Percentiles rank a stretch among this genome's conserved stretches.
phyloP scores from a whole-genome alignment of 1,140 invertebrate species.

The Bombus cullumanus region DNA sequence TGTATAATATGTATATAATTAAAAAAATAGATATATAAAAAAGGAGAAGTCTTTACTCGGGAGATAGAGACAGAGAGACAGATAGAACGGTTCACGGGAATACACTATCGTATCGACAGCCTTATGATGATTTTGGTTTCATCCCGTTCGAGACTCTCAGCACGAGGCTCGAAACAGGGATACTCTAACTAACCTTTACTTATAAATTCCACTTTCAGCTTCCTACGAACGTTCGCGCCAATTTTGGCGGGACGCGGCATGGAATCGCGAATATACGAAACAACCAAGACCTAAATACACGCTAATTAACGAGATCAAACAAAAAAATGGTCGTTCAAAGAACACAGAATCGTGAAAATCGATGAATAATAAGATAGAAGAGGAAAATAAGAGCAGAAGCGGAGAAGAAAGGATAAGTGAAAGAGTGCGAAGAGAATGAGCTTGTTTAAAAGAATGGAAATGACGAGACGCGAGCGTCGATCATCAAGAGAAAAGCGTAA shows the following conservation, averaged over 20 bases:
- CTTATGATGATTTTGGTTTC: constrained; percentile 65
- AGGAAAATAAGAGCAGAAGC: not conserved
- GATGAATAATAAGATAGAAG: constrained; percentile 19
- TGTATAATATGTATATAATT: not conserved
- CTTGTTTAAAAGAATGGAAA: constrained; percentile 7
- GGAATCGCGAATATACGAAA: constrained; percentile 32
- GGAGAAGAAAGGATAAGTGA: constrained; percentile 17
- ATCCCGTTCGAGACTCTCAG: constrained; percentile 7
- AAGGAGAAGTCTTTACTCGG: constrained; percentile 39
- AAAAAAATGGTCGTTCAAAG: not conserved
- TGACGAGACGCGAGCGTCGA: not conserved
- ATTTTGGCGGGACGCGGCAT: not conserved
- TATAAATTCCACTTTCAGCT: constrained; percentile 16
- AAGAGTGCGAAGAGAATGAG: constrained; percentile 3
- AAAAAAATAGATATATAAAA: constrained; percentile 15
- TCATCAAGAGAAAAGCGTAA: not conserved
- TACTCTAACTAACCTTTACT: constrained; percentile 41
- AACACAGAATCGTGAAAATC: constrained; percentile 31
- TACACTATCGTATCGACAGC: constrained; percentile 58
- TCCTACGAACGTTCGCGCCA: constrained; percentile 5
- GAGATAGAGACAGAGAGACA: constrained; percentile 50
- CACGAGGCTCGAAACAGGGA: constrained; percentile 16
- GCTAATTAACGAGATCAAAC: constrained; percentile 23
- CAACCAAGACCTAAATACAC: constrained; percentile 18
- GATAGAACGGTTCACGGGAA: constrained; percentile 43